phyloP scores from a whole-genome alignment of 2,113 vertebrate species.

The Daubentonia madagascariensis region DNA sequence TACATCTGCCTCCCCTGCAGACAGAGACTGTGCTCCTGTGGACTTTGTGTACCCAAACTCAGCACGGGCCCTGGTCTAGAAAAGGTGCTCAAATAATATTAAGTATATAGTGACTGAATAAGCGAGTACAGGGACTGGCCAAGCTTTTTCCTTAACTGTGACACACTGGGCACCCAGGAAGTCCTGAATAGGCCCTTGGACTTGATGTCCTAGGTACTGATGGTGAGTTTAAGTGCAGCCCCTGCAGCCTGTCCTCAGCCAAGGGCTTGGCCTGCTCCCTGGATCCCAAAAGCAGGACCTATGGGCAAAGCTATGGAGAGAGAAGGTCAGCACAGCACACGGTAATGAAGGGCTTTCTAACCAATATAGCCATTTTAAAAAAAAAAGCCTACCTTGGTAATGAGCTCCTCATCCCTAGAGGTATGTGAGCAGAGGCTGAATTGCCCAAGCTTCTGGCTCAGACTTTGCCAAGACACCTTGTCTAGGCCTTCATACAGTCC shows the following conservation, averaged over 20 bases:
- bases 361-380: neutral
- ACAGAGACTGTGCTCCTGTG: neutral
- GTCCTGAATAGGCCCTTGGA: neutral
- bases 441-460: neutral
- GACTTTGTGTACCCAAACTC: neutral
- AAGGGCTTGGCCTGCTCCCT: neutral
- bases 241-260: neutral
- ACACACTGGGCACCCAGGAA: neutral
- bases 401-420: neutral
- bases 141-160: neutral
- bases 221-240: neutral
- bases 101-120: neutral
- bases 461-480: neutral
- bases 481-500: neutral
- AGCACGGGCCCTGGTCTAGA: neutral
- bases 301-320: neutral
- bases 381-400: too few relatives aligned
- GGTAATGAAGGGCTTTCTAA: neutral
- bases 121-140: too few relatives aligned
- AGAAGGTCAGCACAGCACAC: neutral
- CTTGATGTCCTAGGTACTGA: neutral
- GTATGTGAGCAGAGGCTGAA: neutral
- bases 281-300: neutral
- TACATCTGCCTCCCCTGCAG: too few relatives aligned
- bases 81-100: neutral